phyloP scores from a whole-genome alignment of 2,888 invertebrate species.

The Melanostoma scalare region DNA sequence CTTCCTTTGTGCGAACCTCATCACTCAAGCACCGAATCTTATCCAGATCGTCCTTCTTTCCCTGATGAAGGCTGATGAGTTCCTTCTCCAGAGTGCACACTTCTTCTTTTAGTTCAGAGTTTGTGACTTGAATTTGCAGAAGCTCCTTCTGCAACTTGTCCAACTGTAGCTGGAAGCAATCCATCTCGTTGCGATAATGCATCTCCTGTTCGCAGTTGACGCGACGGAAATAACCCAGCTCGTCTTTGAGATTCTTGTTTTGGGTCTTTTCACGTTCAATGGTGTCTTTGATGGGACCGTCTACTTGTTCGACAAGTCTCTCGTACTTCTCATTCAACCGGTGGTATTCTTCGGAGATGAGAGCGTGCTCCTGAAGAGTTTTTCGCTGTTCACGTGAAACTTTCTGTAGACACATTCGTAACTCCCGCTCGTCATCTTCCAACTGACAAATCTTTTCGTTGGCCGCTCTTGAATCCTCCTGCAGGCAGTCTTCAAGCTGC shows the following conservation, averaged over 20 bases:
- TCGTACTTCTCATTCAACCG: slow-evolving; percentile 83
- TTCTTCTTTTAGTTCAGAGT: slow-evolving; percentile 87
- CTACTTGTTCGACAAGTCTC: slow-evolving; percentile 83
- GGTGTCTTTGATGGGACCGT: slow-evolving; percentile 78
- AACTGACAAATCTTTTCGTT: slow-evolving; percentile 84
- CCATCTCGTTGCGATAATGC: slow-evolving; percentile 83
- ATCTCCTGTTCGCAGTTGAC: slow-evolving; percentile 82
- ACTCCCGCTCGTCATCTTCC: slow-evolving; percentile 84
- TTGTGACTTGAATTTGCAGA: slow-evolving; percentile 86
- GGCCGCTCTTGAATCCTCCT: slow-evolving; percentile 83
- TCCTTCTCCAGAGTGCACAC: slow-evolving; percentile 85
- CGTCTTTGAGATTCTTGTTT: slow-evolving; percentile 81
- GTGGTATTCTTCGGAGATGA: slow-evolving; percentile 82
- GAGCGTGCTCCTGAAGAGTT: slow-evolving; percentile 82
- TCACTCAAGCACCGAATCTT: slow-evolving; percentile 84
- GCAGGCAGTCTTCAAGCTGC: slow-evolving; percentile 83
- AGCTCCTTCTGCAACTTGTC: slow-evolving; percentile 84
- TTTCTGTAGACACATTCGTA: slow-evolving; percentile 84
- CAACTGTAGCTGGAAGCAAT: slow-evolving; percentile 83
- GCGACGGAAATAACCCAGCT: slow-evolving; percentile 83
- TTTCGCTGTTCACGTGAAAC: slow-evolving; percentile 84
- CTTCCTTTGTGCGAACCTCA: slow-evolving; percentile 83
- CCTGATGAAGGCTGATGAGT: slow-evolving; percentile 84
- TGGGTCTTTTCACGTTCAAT: slow-evolving; percentile 79
- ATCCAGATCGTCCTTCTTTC: slow-evolving; percentile 84